phyloP scores from a whole-genome alignment of 2,888 invertebrate genomes.

The Drosophila algonquin region DNA sequence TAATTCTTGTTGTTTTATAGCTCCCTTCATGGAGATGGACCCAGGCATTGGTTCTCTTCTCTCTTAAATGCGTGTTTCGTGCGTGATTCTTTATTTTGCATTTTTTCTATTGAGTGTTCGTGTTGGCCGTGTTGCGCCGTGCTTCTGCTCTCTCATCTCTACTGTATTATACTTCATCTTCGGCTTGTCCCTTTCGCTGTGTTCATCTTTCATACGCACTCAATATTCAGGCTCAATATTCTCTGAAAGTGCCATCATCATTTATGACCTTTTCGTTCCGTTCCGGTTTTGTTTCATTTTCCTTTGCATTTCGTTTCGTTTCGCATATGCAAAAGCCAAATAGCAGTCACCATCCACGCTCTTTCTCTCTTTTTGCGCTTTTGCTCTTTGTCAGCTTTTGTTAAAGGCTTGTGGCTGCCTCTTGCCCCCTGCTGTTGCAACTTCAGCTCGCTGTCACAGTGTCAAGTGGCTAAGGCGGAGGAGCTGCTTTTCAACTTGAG shows the following conservation, averaged over 20 bases:
- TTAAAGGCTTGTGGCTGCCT: slow-evolving; percentile 47
- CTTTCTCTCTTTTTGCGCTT: neutral
- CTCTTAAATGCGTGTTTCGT: too few relatives aligned
- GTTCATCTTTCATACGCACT: slow-evolving; percentile 35
- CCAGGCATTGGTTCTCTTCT: neutral
- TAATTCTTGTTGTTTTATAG: slow-evolving; percentile 44
- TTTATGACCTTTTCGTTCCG: slow-evolving; percentile 1
- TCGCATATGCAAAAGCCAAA: slow-evolving; percentile 62
- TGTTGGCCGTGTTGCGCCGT: too few relatives aligned
- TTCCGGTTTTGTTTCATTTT: slow-evolving; percentile 13
- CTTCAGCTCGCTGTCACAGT: slow-evolving; percentile 56
- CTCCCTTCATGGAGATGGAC: neutral
- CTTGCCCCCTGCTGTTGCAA: slow-evolving; percentile 48
- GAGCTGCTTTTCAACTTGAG: slow-evolving; percentile 46
- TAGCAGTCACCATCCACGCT: slow-evolving; percentile 23
- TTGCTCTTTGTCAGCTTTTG: slow-evolving; percentile 36
- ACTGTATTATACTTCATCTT: neutral
- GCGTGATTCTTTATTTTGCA: neutral
- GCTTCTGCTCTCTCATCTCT: neutral
- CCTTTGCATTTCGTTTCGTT: too few relatives aligned
- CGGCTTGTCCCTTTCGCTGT: neutral
- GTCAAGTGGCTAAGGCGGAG: slow-evolving; percentile 55
- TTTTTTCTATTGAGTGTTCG: neutral
- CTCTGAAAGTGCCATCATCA: slow-evolving; percentile 47
- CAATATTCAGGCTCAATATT: slow-evolving; percentile 44